Evolutionary conservation across 2,888 invertebrate species (phyloP).

Genomic region (Phengaris arion): DNA sequence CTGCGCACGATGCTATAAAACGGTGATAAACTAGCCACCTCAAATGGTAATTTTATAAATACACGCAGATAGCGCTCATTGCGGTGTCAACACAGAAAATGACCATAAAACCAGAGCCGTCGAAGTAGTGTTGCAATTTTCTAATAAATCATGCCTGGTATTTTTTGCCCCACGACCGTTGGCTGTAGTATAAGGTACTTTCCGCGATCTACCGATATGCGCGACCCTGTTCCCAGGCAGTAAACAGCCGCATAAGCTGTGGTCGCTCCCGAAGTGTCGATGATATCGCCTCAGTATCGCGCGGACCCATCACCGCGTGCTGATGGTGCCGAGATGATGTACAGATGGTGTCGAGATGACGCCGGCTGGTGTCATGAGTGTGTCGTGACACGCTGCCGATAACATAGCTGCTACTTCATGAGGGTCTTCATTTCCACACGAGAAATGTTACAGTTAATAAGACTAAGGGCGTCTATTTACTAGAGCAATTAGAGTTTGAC

Average conservation of each 20-base stretch:
- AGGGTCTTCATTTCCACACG: not conserved
- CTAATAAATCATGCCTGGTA: not conserved
- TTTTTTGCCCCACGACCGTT: not conserved
- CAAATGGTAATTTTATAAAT: conserved; percentile 1
- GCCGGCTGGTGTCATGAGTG: not conserved
- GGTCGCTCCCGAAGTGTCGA: conserved; percentile 1
- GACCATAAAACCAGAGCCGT: not conserved
- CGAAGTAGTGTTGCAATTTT: not conserved
- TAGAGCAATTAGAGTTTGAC: not conserved
- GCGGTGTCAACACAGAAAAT: not conserved
- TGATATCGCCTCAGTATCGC: not conserved
- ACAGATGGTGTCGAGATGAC: not conserved
- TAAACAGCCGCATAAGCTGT: not conserved
- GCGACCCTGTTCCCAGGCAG: conserved; percentile 6
- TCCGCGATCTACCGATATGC: not conserved
- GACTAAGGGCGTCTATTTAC: not conserved
- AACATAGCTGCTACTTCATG: not conserved
- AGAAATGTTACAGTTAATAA: not conserved
- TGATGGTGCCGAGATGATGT: not conserved
- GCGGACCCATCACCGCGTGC: not conserved
- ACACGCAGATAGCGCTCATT: not conserved
- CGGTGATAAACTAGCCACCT: conserved; percentile 13
- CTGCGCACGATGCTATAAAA: conserved; percentile 18
- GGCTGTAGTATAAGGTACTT: not conserved
- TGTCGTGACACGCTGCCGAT: not conserved